Evolutionary conservation across 2,797 vertebrate species (phyloP), one percentile per base, ranked within the genome.

Genomic region (Coendou prehensilis): DNA sequence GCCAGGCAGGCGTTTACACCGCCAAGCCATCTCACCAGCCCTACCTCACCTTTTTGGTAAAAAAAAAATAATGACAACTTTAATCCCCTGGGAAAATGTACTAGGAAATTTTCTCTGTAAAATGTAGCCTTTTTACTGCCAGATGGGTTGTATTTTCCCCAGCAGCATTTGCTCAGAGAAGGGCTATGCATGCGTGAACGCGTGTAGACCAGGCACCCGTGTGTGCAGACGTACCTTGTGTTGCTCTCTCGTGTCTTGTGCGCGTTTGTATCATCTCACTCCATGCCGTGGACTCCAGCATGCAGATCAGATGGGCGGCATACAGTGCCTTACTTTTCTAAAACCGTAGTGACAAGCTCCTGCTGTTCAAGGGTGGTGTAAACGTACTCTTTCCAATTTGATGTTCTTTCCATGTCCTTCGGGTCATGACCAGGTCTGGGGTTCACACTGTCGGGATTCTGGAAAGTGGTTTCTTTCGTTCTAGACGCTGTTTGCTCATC

Each of bases 51-150:
- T 78, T 85, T 93, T 82, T 91, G 71, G 76, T 93, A 56, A 90
- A 94, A 87, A 80, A 41, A 59, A 89, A 90, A 79, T 47, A 69
- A 61, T 76, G 13, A 54, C 26, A 75, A 54, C 69, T 92, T 97
- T 94, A 59, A 90, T 91, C 15, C 50, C 17, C 54, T 3, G n/a
- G 37, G 23, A 83, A 94, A 88, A 91, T 50, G 1, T 80, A 64
- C 6, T 71, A 52, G 33, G 93, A 92, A 8, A 14, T 59, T 78
- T 92, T 79, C 73, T 94, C 92, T 22, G 56, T 90, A 91, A 87
- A 82, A 71, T 41, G 28, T 6, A 80, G 20, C 17, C 45, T 92
- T 82, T 79, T 30, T 63, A 52, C 75, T 45, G 84, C 2, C 28
- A 63, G 23, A 6, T 67, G n/a, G 28, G 57, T 93, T 79, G 50